phyloP scores from a whole-genome alignment of 1,140 invertebrate genomes.

The Microvelia longipes region DNA sequence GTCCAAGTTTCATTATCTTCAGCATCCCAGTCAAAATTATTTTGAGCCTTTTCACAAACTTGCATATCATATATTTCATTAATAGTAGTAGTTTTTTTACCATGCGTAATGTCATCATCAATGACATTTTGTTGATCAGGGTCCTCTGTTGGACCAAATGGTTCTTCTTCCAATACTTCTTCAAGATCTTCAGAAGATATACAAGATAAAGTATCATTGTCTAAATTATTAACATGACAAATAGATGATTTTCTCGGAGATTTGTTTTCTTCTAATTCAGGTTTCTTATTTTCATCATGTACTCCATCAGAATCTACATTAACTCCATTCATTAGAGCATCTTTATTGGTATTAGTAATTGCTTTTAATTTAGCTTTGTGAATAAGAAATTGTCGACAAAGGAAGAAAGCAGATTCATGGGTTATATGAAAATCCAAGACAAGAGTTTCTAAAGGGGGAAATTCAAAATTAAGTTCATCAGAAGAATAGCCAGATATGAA shows the following conservation, averaged over 20 bases:
- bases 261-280: too few relatives aligned
- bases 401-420: slow-evolving; percentile 90
- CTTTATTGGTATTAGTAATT: background rate
- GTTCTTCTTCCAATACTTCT: background rate
- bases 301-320: too few relatives aligned
- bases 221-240: too few relatives aligned
- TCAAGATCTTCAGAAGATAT: background rate
- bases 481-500: slow-evolving; percentile 85
- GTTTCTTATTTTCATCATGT: too few relatives aligned
- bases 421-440: slow-evolving; percentile 86
- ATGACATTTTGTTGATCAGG: background rate
- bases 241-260: too few relatives aligned
- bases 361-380: background rate
- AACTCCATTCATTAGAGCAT: too few relatives aligned
- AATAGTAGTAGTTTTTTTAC: background rate
- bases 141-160: background rate
- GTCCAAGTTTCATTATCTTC: background rate
- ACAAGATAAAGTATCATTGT: background rate
- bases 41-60: background rate
- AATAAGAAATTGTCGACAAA: slow-evolving; percentile 73
- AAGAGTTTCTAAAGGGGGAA: slow-evolving; percentile 79
- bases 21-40: background rate
- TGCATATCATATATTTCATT: background rate
- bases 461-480: slow-evolving; percentile 79
- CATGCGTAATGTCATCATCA: background rate